These are phyloP conservation scores for Stramonita haemastoma DNA, from an alignment of 2,888 invertebrate species.

Conservation along the genomic window DNA sequence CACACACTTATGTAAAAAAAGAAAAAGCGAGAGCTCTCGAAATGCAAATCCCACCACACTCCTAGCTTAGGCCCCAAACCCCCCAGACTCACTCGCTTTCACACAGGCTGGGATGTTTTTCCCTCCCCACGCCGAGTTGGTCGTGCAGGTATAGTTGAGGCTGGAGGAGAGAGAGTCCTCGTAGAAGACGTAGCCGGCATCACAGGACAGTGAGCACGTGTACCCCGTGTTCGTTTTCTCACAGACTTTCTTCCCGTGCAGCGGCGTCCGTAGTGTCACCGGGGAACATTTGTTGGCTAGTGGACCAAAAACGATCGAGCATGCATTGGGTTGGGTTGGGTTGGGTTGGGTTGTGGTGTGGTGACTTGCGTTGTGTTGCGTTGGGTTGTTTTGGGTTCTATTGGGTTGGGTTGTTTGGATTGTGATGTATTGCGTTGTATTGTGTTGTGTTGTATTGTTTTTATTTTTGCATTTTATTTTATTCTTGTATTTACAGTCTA, in stretches of 20 bases:
- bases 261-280: conserved; percentile 48
- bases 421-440: too few relatives aligned
- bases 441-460: too few relatives aligned
- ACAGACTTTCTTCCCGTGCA: conserved; percentile 55
- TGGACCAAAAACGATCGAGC: background rate
- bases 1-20: background rate
- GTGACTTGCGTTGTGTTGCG: too few relatives aligned
- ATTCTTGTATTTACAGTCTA: too few relatives aligned
- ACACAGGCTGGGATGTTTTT: conserved; percentile 42
- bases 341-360: too few relatives aligned
- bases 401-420: too few relatives aligned
- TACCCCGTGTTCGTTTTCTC: conserved; percentile 42
- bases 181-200: conserved; percentile 51
- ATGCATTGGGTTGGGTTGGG: too few relatives aligned
- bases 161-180: conserved; percentile 30
- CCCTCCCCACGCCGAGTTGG: conserved; percentile 34
- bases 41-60: too few relatives aligned
- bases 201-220: conserved; percentile 55
- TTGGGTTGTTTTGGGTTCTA: too few relatives aligned
- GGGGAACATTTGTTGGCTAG: conserved; percentile 58
- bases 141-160: conserved; percentile 32
- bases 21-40: too few relatives aligned
- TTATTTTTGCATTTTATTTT: too few relatives aligned
- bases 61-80: too few relatives aligned
- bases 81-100: conserved; percentile 38